Evolutionary conservation across 2,797 vertebrate genomes (phyloP), one percentile per base, ranked within the genome.

Genomic region (Margarornis squamiger): DNA sequence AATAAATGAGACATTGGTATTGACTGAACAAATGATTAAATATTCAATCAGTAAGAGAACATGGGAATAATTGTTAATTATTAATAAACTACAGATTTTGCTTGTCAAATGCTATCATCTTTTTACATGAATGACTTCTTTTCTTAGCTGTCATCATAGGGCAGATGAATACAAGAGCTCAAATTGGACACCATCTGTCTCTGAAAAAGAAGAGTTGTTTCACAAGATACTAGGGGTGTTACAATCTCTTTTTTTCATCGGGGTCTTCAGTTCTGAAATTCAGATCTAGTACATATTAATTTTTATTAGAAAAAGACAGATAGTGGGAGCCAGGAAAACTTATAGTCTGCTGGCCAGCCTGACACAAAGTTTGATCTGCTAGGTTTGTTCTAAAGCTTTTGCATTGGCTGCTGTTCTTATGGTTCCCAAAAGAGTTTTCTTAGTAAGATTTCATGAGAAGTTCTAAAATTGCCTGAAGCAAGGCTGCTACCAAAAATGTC

Each of bases 1-100:
- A 98, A 98, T 98, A 98, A 98, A 98, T 97, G 96, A 92, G 91
- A 97, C 88, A 96, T 59, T 93, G 96, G 63, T 98, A 98, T 98
- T 98, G 98, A 98, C 97, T 96, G 97, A 98, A 96, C 72, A 97
- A 97, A 97, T 65, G 65, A 97, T 98, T 98, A 98, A 98, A 98
- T 98, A 98, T 98, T 98, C 98, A 96, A 98, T 98, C 97, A 97
- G 97, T 97, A 97, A 94, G 83, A 96, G 96, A 97, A 98, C 97
- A 97, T 94, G 94, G 95, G 97, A 98, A 98, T 98, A 79, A 94
- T 95, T 94, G 96, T 98, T 88, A 98, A 98, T 98, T 98, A 98
- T 98, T 98, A 98, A 98, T 97, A 97, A 96, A 78, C 81, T 94
- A 95, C 76, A 90, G 96, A 96, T 93, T 97, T 97, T 94, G 34